phyloP scores from a whole-genome alignment of 30 jellyfish, hydroid and myxozoan species.

The Cassiopea xamachana region DNA sequence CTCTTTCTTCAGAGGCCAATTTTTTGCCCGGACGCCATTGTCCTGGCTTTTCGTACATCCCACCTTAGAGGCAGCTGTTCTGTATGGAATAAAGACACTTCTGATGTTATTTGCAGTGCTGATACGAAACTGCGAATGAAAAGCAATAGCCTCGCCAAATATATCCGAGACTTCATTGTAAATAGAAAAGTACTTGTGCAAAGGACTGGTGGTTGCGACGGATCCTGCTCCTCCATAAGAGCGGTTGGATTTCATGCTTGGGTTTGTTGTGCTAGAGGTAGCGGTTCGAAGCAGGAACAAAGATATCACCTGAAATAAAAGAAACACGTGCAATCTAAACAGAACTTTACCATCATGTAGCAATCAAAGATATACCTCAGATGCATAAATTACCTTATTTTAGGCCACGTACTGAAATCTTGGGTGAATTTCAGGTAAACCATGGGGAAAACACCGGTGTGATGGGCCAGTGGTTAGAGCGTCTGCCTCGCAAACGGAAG shows the following conservation, averaged over 20 bases:
- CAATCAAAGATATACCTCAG: too few relatives aligned
- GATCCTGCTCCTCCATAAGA: slow-evolving; percentile 6
- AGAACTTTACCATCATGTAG: background rate
- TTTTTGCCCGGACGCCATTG: background rate
- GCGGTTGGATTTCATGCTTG: slow-evolving; percentile 9
- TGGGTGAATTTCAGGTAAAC: too few relatives aligned
- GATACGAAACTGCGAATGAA: slow-evolving; percentile 24
- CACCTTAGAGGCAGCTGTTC: background rate
- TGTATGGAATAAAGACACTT: slow-evolving; percentile 21
- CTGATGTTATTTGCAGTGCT: background rate
- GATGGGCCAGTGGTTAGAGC: too few relatives aligned
- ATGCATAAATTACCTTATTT: too few relatives aligned
- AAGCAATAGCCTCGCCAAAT: slow-evolving; percentile 26
- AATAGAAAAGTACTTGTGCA: slow-evolving; percentile 26
- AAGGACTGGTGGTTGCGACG: background rate
- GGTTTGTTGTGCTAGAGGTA: background rate
- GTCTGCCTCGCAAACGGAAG: too few relatives aligned
- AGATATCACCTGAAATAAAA: background rate
- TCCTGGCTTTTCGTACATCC: background rate
- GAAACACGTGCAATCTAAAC: background rate
- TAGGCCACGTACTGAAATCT: too few relatives aligned
- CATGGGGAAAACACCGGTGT: too few relatives aligned
- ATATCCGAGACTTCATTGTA: slow-evolving; percentile 27
- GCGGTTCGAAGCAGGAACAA: slow-evolving; percentile 52
- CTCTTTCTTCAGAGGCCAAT: background rate